Evolutionary conservation across 2,113 vertebrate genomes (phyloP).

Genomic region (Aphyosemion australe): DNA sequence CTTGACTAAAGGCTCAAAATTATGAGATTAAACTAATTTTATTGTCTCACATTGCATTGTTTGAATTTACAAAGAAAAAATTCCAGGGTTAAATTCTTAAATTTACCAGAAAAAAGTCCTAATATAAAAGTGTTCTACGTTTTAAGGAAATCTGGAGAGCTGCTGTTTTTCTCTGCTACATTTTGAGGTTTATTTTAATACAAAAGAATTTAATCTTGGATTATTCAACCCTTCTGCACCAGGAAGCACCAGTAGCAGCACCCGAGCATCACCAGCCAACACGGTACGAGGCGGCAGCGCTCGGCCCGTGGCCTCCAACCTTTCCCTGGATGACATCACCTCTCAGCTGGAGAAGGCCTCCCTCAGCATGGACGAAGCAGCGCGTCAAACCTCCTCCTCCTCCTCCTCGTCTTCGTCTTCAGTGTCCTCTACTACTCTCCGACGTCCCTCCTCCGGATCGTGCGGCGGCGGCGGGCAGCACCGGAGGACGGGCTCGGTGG

Average conservation of each 20-base stretch:
- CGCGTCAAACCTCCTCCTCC: slow-evolving; percentile 86
- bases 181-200: too few relatives aligned
- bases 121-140: too few relatives aligned
- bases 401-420: slow-evolving; percentile 75
- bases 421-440: slow-evolving; percentile 76
- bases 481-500: slow-evolving; percentile 90
- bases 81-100: too few relatives aligned
- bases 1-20: too few relatives aligned
- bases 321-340: slow-evolving; percentile 97
- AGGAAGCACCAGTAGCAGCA: slow-evolving; percentile 83
- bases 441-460: slow-evolving; percentile 73
- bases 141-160: too few relatives aligned
- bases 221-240: neutral
- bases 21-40: too few relatives aligned
- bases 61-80: too few relatives aligned
- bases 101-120: too few relatives aligned
- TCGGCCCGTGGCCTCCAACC: slow-evolving; percentile 84
- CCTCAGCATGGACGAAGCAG: slow-evolving; percentile 98
- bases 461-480: slow-evolving; percentile 81
- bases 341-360: slow-evolving; percentile 96
- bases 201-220: too few relatives aligned
- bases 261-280: slow-evolving; percentile 87
- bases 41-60: too few relatives aligned
- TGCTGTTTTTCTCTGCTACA: too few relatives aligned
- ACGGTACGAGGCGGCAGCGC: slow-evolving; percentile 79